Evolutionary conservation across 1,140 invertebrate genomes (phyloP).

Genomic region (Drosophila kikkawai): DNA sequence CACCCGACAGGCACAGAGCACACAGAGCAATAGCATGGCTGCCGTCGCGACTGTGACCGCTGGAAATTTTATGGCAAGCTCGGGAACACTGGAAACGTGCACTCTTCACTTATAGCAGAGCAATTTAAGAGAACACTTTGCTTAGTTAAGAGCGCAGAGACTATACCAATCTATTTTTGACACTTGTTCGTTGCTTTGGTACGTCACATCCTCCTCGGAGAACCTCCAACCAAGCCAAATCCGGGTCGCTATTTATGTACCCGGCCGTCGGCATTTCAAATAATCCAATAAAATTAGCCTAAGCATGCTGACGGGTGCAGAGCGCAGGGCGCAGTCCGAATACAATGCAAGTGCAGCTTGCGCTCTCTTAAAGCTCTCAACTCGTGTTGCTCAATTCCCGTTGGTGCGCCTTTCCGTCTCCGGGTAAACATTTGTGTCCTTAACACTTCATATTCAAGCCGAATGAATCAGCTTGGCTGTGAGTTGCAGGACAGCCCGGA

Average conservation of each 20-base stretch:
- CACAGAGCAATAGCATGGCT: neutral
- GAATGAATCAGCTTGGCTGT: neutral
- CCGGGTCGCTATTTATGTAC: neutral
- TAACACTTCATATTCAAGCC: neutral
- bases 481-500: neutral
- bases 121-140: conserved; percentile 53
- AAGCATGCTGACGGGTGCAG: conserved; percentile 29
- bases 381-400: neutral
- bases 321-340: conserved; percentile 2
- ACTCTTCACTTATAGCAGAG: conserved; percentile 35
- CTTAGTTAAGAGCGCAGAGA: conserved; percentile 59
- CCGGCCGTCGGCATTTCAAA: conserved; percentile 5
- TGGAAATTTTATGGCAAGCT: conserved; percentile 54
- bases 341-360: conserved; percentile 12
- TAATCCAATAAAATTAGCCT: conserved; percentile 23
- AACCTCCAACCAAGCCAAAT: neutral
- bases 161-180: neutral
- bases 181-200: neutral
- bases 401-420: conserved; percentile 1
- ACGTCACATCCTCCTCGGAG: neutral
- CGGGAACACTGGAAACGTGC: conserved; percentile 38
- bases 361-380: neutral
- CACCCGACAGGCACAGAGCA: conserved; percentile 20
- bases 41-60: conserved; percentile 1
- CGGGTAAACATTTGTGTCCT: conserved; percentile 1